Conservation (phyloP, 2,113 vertebrate species). For the Lipotes vexillifer region DNA sequence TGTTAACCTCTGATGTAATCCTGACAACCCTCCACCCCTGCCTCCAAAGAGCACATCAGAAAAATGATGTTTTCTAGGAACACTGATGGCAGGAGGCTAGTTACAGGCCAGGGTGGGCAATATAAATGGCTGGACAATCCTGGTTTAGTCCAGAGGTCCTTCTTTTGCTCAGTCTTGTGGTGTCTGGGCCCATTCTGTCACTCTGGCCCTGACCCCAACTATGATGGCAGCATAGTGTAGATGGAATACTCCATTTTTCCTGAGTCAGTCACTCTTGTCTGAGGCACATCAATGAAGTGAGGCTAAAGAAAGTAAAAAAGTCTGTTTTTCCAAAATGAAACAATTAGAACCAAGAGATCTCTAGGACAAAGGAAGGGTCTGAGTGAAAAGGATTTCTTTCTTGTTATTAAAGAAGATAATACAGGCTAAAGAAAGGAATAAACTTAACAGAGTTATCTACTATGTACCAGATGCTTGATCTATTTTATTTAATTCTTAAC, state of each 20-base stretch:
- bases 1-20: constrained; percentile 3
- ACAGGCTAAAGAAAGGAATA: not conserved
- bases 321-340: not conserved
- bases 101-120: not conserved
- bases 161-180: not conserved
- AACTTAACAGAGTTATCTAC: not conserved
- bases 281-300: not conserved
- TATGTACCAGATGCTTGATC: not conserved
- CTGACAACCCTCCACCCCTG: not conserved
- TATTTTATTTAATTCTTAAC: constrained; percentile 7
- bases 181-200: not conserved
- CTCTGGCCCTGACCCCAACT: not conserved
- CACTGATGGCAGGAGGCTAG: not conserved
- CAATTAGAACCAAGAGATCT: not conserved
- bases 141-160: not conserved
- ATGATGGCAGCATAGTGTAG: not conserved
- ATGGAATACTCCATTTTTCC: not conserved
- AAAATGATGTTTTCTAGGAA: not conserved
- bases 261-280: not conserved
- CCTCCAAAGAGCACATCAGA: not conserved
- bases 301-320: not conserved
- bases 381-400: not conserved
- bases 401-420: not conserved
- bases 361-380: not conserved
- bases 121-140: not conserved